These are phyloP conservation scores for Montipora capricornis DNA, from an alignment of 64 coral and sea anemone species.

Conservation along the genomic window DNA sequence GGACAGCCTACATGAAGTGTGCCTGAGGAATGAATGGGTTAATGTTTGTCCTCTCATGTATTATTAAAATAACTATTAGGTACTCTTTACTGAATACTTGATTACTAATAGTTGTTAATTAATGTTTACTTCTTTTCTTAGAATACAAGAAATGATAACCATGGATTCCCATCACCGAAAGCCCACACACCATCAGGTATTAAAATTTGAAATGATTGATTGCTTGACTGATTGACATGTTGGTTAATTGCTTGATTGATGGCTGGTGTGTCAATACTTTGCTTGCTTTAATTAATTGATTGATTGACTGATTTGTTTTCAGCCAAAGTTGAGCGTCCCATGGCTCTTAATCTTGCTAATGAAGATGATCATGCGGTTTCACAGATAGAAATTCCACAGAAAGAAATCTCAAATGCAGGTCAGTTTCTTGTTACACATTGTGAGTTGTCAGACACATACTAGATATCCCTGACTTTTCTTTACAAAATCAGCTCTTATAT, in stretches of 20 bases:
- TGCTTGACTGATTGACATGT: not conserved
- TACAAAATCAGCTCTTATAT: too few relatives aligned
- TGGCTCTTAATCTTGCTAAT: slow-evolving; percentile 77
- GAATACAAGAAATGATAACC: slow-evolving; percentile 61
- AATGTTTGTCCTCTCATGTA: too few relatives aligned
- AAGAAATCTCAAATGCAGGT: slow-evolving; percentile 61
- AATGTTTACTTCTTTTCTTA: not conserved
- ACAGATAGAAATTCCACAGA: slow-evolving; percentile 40
- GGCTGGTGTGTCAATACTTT: not conserved
- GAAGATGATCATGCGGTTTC: slow-evolving; percentile 53
- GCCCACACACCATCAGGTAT: slow-evolving; percentile 17
- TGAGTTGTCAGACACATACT: too few relatives aligned
- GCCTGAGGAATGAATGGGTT: too few relatives aligned
- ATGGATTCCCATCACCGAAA: slow-evolving; percentile 46
- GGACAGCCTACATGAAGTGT: too few relatives aligned
- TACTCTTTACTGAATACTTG: too few relatives aligned
- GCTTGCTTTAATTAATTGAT: not conserved
- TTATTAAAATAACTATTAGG: too few relatives aligned
- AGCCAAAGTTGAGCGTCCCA: slow-evolving; percentile 75
- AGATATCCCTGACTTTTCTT: too few relatives aligned
- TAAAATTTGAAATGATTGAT: too few relatives aligned
- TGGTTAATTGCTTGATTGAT: not conserved
- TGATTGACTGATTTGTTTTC: not conserved
- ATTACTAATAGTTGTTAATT: not conserved
- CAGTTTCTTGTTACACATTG: not conserved